A percentile compares a stretch with the other conserved stretches of the same genome.
These are phyloP conservation scores for Xanthorhoe spadicearia DNA, from an alignment of 2,888 invertebrate genomes.

Conservation along the genomic window DNA sequence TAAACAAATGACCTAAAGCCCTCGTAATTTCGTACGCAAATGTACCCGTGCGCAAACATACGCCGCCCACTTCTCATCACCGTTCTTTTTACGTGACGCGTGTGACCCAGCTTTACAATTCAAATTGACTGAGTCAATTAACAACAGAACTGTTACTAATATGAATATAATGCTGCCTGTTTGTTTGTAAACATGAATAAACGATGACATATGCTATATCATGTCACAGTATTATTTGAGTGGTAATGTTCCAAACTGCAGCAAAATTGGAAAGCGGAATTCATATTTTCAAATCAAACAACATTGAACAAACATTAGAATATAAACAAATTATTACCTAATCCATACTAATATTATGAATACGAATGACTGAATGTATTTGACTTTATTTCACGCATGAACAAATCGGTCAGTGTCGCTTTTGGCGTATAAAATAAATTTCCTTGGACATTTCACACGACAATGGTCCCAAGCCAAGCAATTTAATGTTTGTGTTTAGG, in stretches of 20 bases:
- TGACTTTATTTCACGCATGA: background rate
- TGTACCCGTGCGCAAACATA: too few relatives aligned
- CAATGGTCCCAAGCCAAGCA: too few relatives aligned
- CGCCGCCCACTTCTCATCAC: too few relatives aligned
- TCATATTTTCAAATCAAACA: constrained; percentile 12
- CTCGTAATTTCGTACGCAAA: too few relatives aligned
- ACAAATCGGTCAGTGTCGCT: background rate
- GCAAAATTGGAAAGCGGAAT: constrained; percentile 8
- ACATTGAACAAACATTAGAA: background rate
- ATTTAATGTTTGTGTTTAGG: too few relatives aligned
- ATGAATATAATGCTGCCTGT: too few relatives aligned
- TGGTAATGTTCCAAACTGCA: background rate
- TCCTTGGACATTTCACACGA: too few relatives aligned
- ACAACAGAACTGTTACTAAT: background rate
- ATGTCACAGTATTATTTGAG: background rate
- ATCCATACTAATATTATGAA: background rate
- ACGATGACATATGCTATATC: background rate
- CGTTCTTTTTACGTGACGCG: too few relatives aligned
- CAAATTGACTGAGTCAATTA: too few relatives aligned
- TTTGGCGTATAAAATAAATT: too few relatives aligned
- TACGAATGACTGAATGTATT: background rate
- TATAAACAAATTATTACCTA: constrained; percentile 11
- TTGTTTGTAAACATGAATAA: background rate
- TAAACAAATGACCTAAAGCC: too few relatives aligned
- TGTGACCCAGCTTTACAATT: too few relatives aligned